These are phyloP conservation scores for Typhlichthys eigenmanni DNA, from an alignment of 2,797 vertebrate species.

Conservation along the genomic window DNA sequence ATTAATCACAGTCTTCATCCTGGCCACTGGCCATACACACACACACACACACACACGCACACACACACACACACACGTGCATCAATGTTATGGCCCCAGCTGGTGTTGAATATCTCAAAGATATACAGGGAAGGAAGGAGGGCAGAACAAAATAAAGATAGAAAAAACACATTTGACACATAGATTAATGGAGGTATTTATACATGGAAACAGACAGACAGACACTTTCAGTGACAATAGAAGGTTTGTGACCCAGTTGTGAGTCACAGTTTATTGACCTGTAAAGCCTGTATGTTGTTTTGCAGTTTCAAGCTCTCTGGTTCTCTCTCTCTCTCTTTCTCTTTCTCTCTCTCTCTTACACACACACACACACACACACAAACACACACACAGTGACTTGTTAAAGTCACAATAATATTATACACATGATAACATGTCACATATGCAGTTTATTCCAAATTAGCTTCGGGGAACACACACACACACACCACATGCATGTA, in stretches of 20 bases:
- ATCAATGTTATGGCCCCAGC: constrained; percentile 38
- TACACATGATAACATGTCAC: constrained; percentile 30
- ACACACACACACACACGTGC: constrained; percentile 3
- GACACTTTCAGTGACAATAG: background rate
- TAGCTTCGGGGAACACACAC: constrained; percentile 31
- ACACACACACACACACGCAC: background rate
- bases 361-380: constrained; percentile 5
- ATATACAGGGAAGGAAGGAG: background rate
- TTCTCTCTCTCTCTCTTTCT: background rate
- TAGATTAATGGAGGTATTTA: background rate
- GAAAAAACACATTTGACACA: background rate
- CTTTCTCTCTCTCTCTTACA: no score
- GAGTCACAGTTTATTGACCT: no score
- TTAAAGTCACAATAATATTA: constrained; percentile 26
- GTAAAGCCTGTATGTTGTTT: constrained; percentile 17
- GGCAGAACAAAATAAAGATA: background rate
- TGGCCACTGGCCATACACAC: constrained; percentile 35
- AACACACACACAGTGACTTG: constrained; percentile 27
- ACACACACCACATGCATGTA: background rate
- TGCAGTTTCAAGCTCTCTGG: constrained; percentile 47
- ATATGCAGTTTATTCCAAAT: constrained; percentile 41
- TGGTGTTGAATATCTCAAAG: constrained; percentile 34
- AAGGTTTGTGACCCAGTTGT: no score
- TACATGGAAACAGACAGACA: background rate
- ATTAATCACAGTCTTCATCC: constrained; percentile 50